phyloP scores from a whole-genome alignment of 2,113 vertebrate species.

The Apteryx mantelli region DNA sequence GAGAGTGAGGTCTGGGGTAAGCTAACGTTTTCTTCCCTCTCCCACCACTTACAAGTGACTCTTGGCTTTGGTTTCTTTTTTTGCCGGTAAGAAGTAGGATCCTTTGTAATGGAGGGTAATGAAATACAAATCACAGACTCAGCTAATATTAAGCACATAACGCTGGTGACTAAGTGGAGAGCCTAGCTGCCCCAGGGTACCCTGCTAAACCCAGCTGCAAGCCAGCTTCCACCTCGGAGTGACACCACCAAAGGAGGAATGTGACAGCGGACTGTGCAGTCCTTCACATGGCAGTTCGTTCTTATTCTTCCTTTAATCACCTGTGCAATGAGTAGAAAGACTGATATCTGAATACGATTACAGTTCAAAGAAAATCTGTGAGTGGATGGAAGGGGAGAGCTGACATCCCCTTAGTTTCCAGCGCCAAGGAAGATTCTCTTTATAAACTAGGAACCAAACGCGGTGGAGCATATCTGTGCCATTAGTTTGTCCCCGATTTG shows the following conservation, averaged over 20 bases:
- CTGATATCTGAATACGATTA: neutral
- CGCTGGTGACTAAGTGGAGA: neutral
- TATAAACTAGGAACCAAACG: neutral
- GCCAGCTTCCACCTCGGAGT: neutral
- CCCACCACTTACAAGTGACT: neutral
- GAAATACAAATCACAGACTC: neutral
- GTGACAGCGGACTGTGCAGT: neutral
- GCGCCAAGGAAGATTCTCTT: neutral
- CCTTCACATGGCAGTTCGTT: neutral
- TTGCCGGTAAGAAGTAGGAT: neutral
- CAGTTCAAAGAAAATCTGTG: neutral
- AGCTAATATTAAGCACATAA: neutral
- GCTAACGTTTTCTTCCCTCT: neutral
- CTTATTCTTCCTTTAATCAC: neutral
- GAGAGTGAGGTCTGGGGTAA: neutral
- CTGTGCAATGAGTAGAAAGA: neutral
- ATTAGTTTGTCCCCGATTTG: neutral
- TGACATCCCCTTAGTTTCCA: neutral
- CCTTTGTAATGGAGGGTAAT: neutral
- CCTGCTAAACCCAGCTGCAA: neutral
- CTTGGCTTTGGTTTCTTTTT: neutral
- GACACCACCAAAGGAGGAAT: rapidly evolving
- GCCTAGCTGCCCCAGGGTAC: neutral
- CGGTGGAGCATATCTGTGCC: neutral
- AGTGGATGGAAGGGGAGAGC: neutral